Conservation (phyloP, 2,113 vertebrate species). For the Dryoscopus gambensis region DNA sequence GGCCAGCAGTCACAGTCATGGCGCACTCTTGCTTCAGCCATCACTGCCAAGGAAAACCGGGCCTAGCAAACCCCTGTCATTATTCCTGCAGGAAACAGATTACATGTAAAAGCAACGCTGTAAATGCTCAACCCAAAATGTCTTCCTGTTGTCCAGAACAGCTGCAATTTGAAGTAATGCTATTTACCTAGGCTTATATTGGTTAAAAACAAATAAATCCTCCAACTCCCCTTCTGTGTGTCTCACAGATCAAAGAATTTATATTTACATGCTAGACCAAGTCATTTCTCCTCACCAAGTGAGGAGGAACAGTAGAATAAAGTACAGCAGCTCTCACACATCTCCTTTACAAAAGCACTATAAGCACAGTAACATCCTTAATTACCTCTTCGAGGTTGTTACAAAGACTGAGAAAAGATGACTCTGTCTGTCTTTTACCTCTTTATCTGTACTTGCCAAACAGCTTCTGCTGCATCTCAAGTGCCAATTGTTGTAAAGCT, state of each 20-base stretch:
- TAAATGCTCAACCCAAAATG: background rate
- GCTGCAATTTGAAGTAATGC: background rate
- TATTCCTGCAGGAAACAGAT: background rate
- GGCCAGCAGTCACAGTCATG: background rate
- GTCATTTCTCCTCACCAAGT: background rate
- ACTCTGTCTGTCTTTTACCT: background rate
- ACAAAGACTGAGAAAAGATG: background rate
- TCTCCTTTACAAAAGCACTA: background rate
- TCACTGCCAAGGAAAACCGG: background rate
- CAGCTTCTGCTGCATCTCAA: background rate
- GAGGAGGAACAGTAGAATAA: background rate
- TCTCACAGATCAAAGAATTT: background rate
- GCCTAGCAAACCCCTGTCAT: background rate
- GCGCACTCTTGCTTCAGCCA: background rate
- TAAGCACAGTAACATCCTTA: background rate
- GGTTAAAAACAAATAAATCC: background rate
- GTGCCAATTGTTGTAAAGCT: background rate
- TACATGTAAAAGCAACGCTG: background rate
- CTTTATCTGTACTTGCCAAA: background rate
- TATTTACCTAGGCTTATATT: background rate
- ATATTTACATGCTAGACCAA: background rate
- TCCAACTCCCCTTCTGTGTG: background rate
- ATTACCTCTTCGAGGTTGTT: background rate
- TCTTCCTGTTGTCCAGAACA: background rate
- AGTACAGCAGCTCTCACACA: background rate